Base-by-base conservation (phyloP, 2,797 vertebrate species). In the Chaetophractus vellerosus region DNA sequence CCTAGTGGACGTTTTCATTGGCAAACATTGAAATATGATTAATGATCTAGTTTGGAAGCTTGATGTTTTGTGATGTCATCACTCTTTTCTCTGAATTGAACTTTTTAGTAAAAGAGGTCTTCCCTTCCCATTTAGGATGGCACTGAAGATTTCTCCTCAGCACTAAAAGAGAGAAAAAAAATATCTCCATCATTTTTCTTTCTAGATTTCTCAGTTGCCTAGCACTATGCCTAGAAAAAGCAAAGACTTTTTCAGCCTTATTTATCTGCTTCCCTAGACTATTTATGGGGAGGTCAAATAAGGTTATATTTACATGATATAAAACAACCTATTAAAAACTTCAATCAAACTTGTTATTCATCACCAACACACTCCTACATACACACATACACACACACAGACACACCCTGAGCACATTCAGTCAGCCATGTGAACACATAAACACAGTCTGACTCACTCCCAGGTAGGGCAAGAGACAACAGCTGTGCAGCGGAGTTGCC, bases 51-150 rank as follows among this genome's bases (percentile, higher is more conserved):
- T 81, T 75, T 91, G 33, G 15, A 88, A 81, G 24, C 36, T 38
- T 76, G 63, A 50, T 59, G 12, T 48, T 87, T 91, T 38, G 52
- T 90, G 28, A 93, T 81, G 55, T 72, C 28, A 33, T 63, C 31
- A 5, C 18, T 90, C 6, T 96, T 81, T 55, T 74, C 19, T 76
- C 23, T 80, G 78, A 94, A 84, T 18, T 90, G 38, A 90, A 66
- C 3, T 66, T 94, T 93, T 89, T 31, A 81, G 24, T 83, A 80
- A 69, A 78, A 33, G 36, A 64, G 6, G 41, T 96, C 9, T 90
- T 45, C 4, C 23, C 50, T 95, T 75, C 16, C 48, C 63, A 26
- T 3, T 31, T 71, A 61, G 36, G 1, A 38, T 6, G 41, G 5
- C 31, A 45, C 33, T 69, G 74, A 75, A 78, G 64, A 19, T 38